These are phyloP conservation scores for Enteromius mattozi DNA, from an alignment of 2,797 vertebrate genomes.

Conservation along the genomic window DNA sequence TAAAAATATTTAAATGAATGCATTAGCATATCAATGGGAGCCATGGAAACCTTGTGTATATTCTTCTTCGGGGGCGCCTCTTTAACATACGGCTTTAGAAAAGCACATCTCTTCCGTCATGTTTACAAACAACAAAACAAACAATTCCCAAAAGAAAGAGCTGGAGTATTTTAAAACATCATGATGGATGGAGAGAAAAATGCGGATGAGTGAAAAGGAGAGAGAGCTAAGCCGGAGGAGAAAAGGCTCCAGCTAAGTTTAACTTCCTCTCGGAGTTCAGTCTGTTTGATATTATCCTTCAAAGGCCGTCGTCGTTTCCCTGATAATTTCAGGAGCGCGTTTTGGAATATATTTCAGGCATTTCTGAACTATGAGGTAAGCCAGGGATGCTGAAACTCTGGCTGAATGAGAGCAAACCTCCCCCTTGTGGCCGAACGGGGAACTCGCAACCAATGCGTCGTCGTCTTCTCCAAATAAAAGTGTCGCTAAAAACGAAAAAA, in stretches of 20 bases:
- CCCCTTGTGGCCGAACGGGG: slow-evolving; percentile 76
- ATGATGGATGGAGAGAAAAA: slow-evolving; percentile 77
- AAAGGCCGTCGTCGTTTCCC: slow-evolving; percentile 46
- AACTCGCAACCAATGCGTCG: not conserved
- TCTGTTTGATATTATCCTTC: slow-evolving; percentile 54
- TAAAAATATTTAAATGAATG: slow-evolving; percentile 87
- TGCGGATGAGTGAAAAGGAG: slow-evolving; percentile 51
- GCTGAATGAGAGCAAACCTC: slow-evolving; percentile 62
- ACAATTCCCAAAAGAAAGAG: slow-evolving; percentile 81
- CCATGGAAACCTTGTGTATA: slow-evolving; percentile 84
- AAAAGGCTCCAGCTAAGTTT: slow-evolving; percentile 42
- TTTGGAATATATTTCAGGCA: slow-evolving; percentile 49
- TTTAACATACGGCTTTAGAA: slow-evolving; percentile 83
- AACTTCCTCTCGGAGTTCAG: slow-evolving; percentile 51
- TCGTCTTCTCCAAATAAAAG: slow-evolving; percentile 17
- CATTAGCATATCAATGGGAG: slow-evolving; percentile 85
- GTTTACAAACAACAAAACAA: slow-evolving; percentile 87
- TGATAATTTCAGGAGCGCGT: slow-evolving; percentile 49
- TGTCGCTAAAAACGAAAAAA: not conserved
- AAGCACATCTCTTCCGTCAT: slow-evolving; percentile 83
- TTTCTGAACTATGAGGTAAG: slow-evolving; percentile 48
- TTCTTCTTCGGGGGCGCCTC: slow-evolving; percentile 82
- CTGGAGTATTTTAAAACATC: slow-evolving; percentile 72
- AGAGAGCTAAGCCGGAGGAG: slow-evolving; percentile 36
- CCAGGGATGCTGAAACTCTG: not conserved